Percentiles rank a stretch among this genome's conserved stretches.
Conservation (phyloP, 2,113 vertebrate genomes). For the Megaptera novaeangliae region DNA sequence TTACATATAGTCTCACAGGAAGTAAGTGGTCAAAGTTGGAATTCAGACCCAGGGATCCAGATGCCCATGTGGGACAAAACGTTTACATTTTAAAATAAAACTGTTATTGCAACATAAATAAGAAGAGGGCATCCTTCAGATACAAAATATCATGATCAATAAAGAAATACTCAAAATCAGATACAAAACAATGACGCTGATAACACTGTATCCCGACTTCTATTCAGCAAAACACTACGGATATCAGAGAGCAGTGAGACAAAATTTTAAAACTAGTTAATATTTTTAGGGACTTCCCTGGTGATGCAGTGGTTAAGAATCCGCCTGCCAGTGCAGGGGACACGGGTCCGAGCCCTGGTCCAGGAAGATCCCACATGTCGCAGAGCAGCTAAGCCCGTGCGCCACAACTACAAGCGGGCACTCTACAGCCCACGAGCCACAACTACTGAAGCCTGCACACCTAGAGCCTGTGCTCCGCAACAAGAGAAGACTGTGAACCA, state of each 20-base stretch:
- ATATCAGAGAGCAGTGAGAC: not conserved
- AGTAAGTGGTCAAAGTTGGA: not conserved
- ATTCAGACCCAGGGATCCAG: not conserved
- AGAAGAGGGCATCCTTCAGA: not conserved
- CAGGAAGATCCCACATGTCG: no score
- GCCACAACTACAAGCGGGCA: no score
- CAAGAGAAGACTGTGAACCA: no score
- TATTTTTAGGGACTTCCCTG: not conserved
- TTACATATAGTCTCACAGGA: not conserved
- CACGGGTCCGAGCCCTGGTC: no score
- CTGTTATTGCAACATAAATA: not conserved
- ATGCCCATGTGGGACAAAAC: not conserved
- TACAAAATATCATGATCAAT: not conserved
- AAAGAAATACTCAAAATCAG: not conserved
- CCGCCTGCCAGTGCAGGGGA: no score
- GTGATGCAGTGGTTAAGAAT: no score
- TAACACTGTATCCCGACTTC: not conserved
- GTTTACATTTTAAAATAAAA: not conserved
- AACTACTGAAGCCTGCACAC: no score
- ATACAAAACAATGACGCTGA: not conserved
- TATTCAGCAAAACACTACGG: not conserved
- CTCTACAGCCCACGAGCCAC: no score
- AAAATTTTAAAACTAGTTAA: not conserved
- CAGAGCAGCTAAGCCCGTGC: no score
- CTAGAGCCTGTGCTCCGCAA: rapidly evolving